Evolutionary conservation across 2,888 invertebrate species (phyloP), one percentile per base, ranked within the genome.

Genomic region (Nemoura dubitans): DNA sequence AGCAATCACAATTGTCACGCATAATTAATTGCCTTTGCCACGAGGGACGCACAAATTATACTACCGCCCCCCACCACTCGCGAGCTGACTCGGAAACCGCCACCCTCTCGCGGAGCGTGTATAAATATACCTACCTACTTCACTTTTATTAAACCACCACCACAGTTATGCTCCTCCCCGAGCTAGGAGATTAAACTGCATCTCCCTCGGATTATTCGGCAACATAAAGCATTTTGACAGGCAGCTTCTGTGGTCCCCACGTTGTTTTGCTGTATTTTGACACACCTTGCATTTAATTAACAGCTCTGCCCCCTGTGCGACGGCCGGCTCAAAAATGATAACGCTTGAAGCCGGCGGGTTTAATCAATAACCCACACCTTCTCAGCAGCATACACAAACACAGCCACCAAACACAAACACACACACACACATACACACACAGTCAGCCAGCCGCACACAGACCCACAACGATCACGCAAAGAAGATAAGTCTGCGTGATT

Each of bases 341-440:
- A 59, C 59, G 59, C 59, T 59, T 59, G 3, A 59, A 59, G 14
- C 59, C 3, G 59, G 59, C 59, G 14, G 81, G 16, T 21, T 30
- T 81, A 81, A 81, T 81, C 81, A 81, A 81, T 81, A 81, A 81
- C 81, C 30, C 27, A 29, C 81, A 81, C 81, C 81, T 81, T 30
- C 81, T 30, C 14, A 81, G 59, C 59, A 59, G 59, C 59, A 59
- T 14, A 59, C 59, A 59, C 10, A 59, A 7, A 59, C 80, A 80
- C 25, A 28, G n/a, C n/a, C n/a, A n/a, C n/a, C n/a, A n/a, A n/a
- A n/a, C 80, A 16, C 80, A 80, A 27, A 27, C 36, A 36, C 36
- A 36, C 36, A 36, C 36, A 27, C 80, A 80, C 80, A 80, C 10
- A 26, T 14, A 80, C 80, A 16, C 80, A 80, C 10, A 27, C 36